Base-by-base conservation (phyloP, 2,888 invertebrate species). In the Diadegma fenestrale region DNA sequence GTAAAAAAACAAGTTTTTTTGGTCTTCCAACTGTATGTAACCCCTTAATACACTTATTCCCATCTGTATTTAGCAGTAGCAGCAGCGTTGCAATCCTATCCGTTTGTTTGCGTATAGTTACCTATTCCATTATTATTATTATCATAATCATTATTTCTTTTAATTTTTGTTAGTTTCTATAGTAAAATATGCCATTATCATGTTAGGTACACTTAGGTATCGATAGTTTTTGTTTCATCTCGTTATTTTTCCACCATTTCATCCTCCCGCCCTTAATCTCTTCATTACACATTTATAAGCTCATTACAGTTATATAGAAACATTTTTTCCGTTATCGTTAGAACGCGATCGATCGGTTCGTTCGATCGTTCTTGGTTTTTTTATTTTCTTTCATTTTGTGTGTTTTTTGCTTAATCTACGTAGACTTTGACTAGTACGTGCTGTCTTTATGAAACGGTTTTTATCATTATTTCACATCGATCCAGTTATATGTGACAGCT, bases 181-280 rank as follows among this genome's bases (percentile, higher is more conserved):
- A 79, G 79, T 89, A 91, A 93, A 90, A 89, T 89, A 91, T 91
- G 92, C 90, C 89, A 89, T 89, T 90, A 91, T 93, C 91, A 93
- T 83, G 90, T 89, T 93, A 93, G 90, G 90, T 94, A 93, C 93
- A 93, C 91, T 93, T 93, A 93, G 90, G 91, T 93, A 93, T 92
- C 90, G 89, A 91, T 93, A 93, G 87, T 91, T 91, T 91, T 89
- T 91, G 84, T 83, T 72, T 75, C 80, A 51, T 69, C 33, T 54
- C 66, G 68, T 33, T 76, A 71, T 22, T 63, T 61, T 61, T 54
- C 66, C 48, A 14, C 30, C 41, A 33, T 30, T 37, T 22, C 22
- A 22, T 19, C 63, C 43, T 19, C 37, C 12, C 7, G 30, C 12
- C 30, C 17, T 41, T 51, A 12, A 19, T 77, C 45, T 61, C 66